Base-by-base conservation (phyloP, 2,113 vertebrate genomes). In the Willisornis vidua region DNA sequence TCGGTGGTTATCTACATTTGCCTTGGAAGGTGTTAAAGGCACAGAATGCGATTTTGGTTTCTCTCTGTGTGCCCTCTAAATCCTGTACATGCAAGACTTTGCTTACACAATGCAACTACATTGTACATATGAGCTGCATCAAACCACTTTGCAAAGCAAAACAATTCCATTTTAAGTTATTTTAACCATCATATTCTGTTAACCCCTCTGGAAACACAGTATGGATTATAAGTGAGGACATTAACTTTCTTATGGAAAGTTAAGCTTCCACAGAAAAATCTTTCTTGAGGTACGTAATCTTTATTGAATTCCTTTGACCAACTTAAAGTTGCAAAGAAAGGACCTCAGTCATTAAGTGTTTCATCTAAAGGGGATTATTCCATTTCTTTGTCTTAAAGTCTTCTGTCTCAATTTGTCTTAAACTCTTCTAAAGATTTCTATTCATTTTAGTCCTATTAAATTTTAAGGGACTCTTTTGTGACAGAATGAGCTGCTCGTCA, bases 251-350 rank as follows among this genome's bases (percentile, higher is more conserved):
- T 67, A 48, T 0, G 48, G 28, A 71, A 96, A 92, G 23, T 81
- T 75, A 81, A 70, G 4, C 35, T 70, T 82, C 33, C 46, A 35
- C 51, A 14, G 5, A 80, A 43, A 93, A 93, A 35, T 58, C 19
- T 51, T 85, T 58, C 59, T 28, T 74, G 26, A 78, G 83, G 28
- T 35, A 63, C 7, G 7, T 26, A 90, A 52, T 57, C 55, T 85
- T 89, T 84, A 81, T 84, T 93, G 77, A 88, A 88, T 84, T 93
- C 35, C 22, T 90, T 86, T 77, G 48, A 46, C 48, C 31, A 90
- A 74, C 35, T 81, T 75, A 77, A 91, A 93, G 82, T 72, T 91
- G 35, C 25, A 81, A 13, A 72, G 65, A 74, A 90, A 81, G 10
- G 8, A 74, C 48, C n/a, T 63, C 48, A 65, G 24, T 76, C 55